Percentiles rank a stretch among this genome's conserved stretches.
Conservation (phyloP, 2,797 vertebrate genomes). For the Mastacembelus armatus region DNA sequence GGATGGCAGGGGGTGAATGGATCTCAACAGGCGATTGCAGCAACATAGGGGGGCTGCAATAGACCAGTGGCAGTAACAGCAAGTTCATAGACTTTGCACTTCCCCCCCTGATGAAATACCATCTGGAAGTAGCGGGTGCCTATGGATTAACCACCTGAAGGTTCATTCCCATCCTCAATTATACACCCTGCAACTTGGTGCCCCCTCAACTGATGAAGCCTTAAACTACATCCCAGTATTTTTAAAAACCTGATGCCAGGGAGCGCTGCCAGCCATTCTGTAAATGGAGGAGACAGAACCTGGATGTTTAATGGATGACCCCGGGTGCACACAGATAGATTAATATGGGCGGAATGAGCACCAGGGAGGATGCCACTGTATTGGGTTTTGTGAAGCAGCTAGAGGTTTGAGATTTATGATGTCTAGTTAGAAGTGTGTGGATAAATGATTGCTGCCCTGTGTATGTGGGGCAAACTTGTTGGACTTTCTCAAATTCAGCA, state of each 20-base stretch:
- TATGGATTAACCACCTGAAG: slow-evolving; percentile 64
- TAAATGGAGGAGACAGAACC: slow-evolving; percentile 44
- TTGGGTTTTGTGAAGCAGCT: slow-evolving; percentile 41
- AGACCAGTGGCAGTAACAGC: slow-evolving; percentile 42
- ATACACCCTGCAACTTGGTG: slow-evolving; percentile 39
- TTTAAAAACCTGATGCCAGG: slow-evolving; percentile 26
- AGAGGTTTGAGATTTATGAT: slow-evolving; percentile 63
- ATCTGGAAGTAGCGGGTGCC: slow-evolving; percentile 64
- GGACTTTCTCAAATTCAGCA: slow-evolving; percentile 48
- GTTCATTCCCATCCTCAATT: slow-evolving; percentile 37
- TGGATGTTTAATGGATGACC: slow-evolving; percentile 58
- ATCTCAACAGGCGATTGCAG: slow-evolving; percentile 27
- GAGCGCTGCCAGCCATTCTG: slow-evolving; percentile 26
- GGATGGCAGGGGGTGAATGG: slow-evolving; percentile 35
- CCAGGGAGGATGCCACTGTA: slow-evolving; percentile 43
- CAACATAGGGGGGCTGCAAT: slow-evolving; percentile 20
- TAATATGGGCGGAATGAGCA: slow-evolving; percentile 44
- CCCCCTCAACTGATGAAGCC: slow-evolving; percentile 40
- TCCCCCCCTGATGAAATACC: slow-evolving; percentile 62
- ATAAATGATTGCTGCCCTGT: slow-evolving; percentile 59
- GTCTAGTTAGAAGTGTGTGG: slow-evolving; percentile 52
- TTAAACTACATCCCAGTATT: slow-evolving; percentile 31
- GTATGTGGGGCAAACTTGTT: slow-evolving; percentile 50
- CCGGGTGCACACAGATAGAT: slow-evolving; percentile 49
- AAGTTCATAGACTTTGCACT: slow-evolving; percentile 56